Percentiles rank a stretch among this genome's conserved stretches.
phyloP scores from a whole-genome alignment of 2,888 invertebrate genomes.

The Pandemis cinnamomeana region DNA sequence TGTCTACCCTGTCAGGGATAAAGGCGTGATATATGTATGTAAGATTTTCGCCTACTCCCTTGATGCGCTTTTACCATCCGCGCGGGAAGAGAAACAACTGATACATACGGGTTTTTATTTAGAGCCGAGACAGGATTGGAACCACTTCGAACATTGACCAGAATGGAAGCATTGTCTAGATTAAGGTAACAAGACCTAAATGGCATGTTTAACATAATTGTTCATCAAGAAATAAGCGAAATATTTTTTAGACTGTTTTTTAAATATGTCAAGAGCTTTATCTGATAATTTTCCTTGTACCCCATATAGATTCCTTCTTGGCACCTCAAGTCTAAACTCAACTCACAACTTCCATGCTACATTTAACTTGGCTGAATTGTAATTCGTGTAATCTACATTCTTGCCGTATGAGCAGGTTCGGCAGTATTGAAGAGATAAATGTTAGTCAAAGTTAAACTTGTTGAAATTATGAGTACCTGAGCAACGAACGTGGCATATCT shows the following conservation, averaged over 20 bases:
- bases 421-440: slow-evolving; percentile 23
- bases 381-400: slow-evolving; percentile 41
- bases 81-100: too few relatives aligned
- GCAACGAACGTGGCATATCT: too few relatives aligned
- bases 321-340: slow-evolving; percentile 40
- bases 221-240: not conserved
- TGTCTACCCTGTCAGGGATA: too few relatives aligned
- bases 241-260: too few relatives aligned
- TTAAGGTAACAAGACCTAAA: too few relatives aligned
- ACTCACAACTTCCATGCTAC: slow-evolving; percentile 37
- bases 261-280: slow-evolving; percentile 6
- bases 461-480: not conserved
- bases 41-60: too few relatives aligned
- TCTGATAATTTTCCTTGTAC: slow-evolving; percentile 15
- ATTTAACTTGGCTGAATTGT: slow-evolving; percentile 40
- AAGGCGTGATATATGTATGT: too few relatives aligned
- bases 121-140: too few relatives aligned
- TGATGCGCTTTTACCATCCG: too few relatives aligned
- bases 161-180: too few relatives aligned
- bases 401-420: slow-evolving; percentile 35
- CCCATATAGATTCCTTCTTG: slow-evolving; percentile 28
- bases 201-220: not conserved
- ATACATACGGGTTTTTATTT: too few relatives aligned
- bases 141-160: too few relatives aligned
- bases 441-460: slow-evolving; percentile 7